Evolutionary conservation across 2,113 vertebrate species (phyloP), one percentile per base, ranked within the genome.

Genomic region (Neomonachus schauinslandi): DNA sequence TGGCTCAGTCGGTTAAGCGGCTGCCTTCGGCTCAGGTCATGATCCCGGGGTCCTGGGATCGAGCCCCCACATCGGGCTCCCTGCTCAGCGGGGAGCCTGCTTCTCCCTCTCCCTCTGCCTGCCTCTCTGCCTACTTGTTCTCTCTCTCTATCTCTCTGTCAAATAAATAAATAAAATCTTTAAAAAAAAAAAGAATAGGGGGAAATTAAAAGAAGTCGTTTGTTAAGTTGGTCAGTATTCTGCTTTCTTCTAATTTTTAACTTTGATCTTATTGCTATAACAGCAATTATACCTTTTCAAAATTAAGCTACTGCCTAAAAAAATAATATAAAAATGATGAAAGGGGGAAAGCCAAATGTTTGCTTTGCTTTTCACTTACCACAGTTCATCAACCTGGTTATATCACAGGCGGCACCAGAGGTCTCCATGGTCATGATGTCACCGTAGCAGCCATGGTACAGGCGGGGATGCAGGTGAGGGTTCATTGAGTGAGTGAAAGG

Each of bases 381-480:
- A 0, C 96, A 98, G 22, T 95, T 92, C 12, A 28, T 11, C 55
- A 99, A 91, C 4, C 95, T 65, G 83, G 98, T 98, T 42, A 98
- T 87, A 24, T 22, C 12, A 15, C 98, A 98, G 0, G 98, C 97
- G 11, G 98, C 98, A 4, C 99, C 99, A 0, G 98, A 59, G 10
- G 98, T 98, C 7, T 96, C 89, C 74, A 99, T 98, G 19, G 98
- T 97, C 39, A 19, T 98, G n/a, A 99, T 92, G 42, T 98, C 97
- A 4, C 98, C 98, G 0, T 98, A 99, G 96, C 97, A 98, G 59
- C 98, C 95, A 0, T 95, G 96, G 88, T 97, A 97, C 59, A 96
- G 71, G 42, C 31, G 93, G 12, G 96, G 89, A 12, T 83, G 88
- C n/a, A 91, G 77, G 42, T 83, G 91, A 77, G 95, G 72, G 42